phyloP scores from a whole-genome alignment of 2,888 invertebrate species.

The Urechis unicinctus region DNA sequence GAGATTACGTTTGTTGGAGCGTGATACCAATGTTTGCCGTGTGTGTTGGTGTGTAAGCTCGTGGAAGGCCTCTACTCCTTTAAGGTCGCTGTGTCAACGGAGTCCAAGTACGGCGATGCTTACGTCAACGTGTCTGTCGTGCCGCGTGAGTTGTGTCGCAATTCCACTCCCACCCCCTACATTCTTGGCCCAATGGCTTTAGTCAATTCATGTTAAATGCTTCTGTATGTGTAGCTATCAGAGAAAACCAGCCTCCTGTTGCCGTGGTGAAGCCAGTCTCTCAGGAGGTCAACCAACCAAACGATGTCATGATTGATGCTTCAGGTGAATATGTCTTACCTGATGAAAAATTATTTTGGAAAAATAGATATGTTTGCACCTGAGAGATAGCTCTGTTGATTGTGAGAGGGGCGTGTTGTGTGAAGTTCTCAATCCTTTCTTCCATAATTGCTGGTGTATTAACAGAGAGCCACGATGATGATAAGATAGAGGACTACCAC shows the following conservation, averaged over 20 bases:
- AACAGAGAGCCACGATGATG: constrained; percentile 56
- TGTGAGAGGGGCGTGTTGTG: too few species aligned
- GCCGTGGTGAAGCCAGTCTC: constrained; percentile 79
- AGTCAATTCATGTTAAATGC: neutral
- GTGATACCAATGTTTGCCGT: neutral
- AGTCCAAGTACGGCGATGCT: constrained; percentile 55
- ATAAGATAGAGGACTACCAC: constrained; percentile 77
- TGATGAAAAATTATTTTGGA: neutral
- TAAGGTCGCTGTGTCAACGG: constrained; percentile 70
- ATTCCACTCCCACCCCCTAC: neutral
- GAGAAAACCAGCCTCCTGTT: constrained; percentile 72
- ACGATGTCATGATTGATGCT: constrained; percentile 81
- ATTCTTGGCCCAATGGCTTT: neutral
- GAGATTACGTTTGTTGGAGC: neutral
- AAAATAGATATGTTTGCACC: too few species aligned
- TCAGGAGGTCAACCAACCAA: constrained; percentile 83
- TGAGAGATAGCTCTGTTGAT: too few species aligned
- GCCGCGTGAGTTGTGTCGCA: constrained; percentile 56
- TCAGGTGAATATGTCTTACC: constrained; percentile 43
- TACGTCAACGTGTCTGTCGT: constrained; percentile 84
- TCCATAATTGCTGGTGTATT: neutral
- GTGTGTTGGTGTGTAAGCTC: constrained; percentile 33
- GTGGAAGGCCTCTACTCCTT: constrained; percentile 77
- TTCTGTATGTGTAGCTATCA: constrained; percentile 55
- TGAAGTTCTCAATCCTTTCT: neutral